phyloP scores from a whole-genome alignment of 2,797 vertebrate species.

The Eremophila alpestris region DNA sequence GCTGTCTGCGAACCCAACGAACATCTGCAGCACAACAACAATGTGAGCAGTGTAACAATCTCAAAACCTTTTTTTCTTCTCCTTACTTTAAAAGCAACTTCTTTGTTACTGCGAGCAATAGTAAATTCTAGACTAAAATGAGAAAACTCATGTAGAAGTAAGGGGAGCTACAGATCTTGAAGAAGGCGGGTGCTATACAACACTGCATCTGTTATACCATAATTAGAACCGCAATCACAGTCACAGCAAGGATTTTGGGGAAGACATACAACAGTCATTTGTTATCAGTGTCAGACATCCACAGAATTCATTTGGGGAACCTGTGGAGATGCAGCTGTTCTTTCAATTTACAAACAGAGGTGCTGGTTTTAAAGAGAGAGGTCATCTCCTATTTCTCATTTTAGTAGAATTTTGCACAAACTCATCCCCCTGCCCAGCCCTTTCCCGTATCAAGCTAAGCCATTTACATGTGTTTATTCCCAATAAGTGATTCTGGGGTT shows the following conservation, averaged over 20 bases:
- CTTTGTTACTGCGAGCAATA: conserved; percentile 13
- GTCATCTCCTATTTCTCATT: not conserved
- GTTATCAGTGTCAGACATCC: not conserved
- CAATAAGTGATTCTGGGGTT: not conserved
- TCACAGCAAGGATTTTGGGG: not conserved
- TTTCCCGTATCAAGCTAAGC: not conserved
- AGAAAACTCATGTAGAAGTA: conserved; percentile 1
- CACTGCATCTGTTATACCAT: conserved; percentile 28
- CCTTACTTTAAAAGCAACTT: not conserved
- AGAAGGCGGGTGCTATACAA: conserved; percentile 9
- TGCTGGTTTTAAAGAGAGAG: not conserved
- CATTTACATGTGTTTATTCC: not conserved
- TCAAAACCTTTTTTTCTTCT: not conserved
- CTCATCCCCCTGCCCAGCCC: not conserved
- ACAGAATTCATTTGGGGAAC: not conserved
- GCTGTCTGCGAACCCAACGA: not conserved
- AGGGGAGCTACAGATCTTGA: not conserved
- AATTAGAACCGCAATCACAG: conserved; percentile 40
- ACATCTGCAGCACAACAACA: conserved; percentile 35
- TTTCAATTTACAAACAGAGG: not conserved
- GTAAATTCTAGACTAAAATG: conserved; percentile 16
- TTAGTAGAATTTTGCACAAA: not conserved
- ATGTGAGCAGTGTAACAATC: not conserved
- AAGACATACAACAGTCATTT: not conserved
- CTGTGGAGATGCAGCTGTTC: not conserved